Evolutionary conservation across 2,888 invertebrate species (phyloP), one percentile per base, ranked within the genome.

Genomic region (Lucinisca nassula): DNA sequence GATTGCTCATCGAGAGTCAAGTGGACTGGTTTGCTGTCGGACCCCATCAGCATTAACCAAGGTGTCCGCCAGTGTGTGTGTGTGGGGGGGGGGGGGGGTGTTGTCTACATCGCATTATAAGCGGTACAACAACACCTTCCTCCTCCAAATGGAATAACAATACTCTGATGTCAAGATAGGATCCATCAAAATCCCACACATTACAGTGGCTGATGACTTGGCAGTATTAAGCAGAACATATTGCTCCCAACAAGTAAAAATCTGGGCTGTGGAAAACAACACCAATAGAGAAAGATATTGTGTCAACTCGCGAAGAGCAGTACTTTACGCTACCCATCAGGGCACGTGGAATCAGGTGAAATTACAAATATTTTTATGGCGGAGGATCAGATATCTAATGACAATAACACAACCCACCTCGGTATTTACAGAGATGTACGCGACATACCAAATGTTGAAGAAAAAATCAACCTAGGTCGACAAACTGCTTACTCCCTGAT

Each of bases 91-190:
- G 14, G 70, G 70, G 3, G n/a, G n/a, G n/a, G 30, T 70, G 14
- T 21, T 70, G 3, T 73, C 73, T 17, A 73, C 73, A 24, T 10
- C 73, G 24, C 73, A 73, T 38, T 73, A 73, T 38, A 73, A 73
- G 40, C 4, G 73, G 37, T 37, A 40, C 30, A 73, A 73, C 35
- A 73, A 73, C 73, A 35, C 73, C 3, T 6, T 73, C 6, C 38
- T 73, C 4, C 35, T 40, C n/a, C 73, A 73, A 10, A 17, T 73
- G 4, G 73, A 73, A 37, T 4, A 73, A 10, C 35, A n/a, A 6
- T 73, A 37, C 73, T 27, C 61, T 4, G 61, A 27, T 4, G 61
- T 27, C 4, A 40, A 73, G 38, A 73, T 73, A n/a, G 73, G 73
- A 6, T 40, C 4, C 24, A 70, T 70, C 70, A 8, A 27, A 10